phyloP scores from a whole-genome alignment of 2,797 vertebrate species.

The Nannoperca australis region DNA sequence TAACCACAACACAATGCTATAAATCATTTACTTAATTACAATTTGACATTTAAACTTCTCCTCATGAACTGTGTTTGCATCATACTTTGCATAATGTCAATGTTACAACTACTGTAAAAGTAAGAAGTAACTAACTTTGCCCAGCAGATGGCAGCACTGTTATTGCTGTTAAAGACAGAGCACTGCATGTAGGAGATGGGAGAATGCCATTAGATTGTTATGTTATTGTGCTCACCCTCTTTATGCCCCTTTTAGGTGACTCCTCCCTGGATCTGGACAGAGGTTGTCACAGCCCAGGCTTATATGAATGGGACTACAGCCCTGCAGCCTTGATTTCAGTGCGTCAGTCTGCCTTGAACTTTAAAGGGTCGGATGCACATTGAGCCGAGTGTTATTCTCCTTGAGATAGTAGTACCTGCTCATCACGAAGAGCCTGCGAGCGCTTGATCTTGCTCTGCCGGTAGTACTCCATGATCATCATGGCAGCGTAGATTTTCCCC shows the following conservation, averaged over 20 bases:
- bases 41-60: not conserved
- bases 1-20: not conserved
- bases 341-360: slow-evolving; percentile 76
- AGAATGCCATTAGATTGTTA: not conserved
- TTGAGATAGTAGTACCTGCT: slow-evolving; percentile 87
- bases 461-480: slow-evolving; percentile 99
- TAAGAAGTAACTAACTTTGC: slow-evolving; percentile 10
- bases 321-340: slow-evolving; percentile 61
- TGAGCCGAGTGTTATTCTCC: slow-evolving; percentile 33
- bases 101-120: not conserved
- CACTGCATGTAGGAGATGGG: not conserved
- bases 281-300: slow-evolving; percentile 76
- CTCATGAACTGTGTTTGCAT: not conserved
- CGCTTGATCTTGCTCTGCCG: slow-evolving; percentile 97
- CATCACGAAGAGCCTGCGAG: slow-evolving; percentile 92
- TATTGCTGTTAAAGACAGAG: not conserved
- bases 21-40: not conserved
- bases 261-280: slow-evolving; percentile 26
- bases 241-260: not conserved
- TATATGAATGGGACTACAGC: slow-evolving; percentile 54
- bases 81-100: not conserved
- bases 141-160: slow-evolving; percentile 77
- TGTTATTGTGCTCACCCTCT: not conserved
- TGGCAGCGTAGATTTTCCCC: slow-evolving; percentile 97
- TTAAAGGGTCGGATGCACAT: slow-evolving; percentile 52